Conservation (phyloP, 2,888 invertebrate species). For the Mylabris sibirica region DNA sequence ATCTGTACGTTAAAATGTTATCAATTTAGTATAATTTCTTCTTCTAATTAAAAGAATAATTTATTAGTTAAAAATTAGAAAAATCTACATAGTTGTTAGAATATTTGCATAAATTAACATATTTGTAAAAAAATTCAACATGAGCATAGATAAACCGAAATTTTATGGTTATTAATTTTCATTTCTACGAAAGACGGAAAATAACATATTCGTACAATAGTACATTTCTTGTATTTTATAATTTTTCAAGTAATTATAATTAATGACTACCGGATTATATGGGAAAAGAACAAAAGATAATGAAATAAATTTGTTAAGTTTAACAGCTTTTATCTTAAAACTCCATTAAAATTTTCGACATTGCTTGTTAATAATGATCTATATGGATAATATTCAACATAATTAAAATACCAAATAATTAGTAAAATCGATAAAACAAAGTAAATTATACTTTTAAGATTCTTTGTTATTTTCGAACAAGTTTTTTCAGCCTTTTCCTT, state of each 20-base stretch:
- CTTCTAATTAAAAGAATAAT: background rate
- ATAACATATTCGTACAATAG: background rate
- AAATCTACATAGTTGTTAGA: background rate
- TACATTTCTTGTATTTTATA: background rate
- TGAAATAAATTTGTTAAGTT: background rate
- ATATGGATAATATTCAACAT: background rate
- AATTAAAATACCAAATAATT: slow-evolving; percentile 7
- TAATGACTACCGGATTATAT: background rate
- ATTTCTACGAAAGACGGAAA: background rate
- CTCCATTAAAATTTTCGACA: slow-evolving; percentile 4
- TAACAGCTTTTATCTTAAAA: background rate
- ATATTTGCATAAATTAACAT: background rate
- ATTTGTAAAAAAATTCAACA: background rate
- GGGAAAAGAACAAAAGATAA: background rate
- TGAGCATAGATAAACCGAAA: background rate
- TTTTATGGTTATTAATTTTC: background rate
- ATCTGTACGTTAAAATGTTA: background rate
- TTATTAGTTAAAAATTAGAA: background rate
- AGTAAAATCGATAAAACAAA: slow-evolving; percentile 10
- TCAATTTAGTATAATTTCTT: background rate
- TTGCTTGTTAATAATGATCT: background rate
- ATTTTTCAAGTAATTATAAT: background rate
- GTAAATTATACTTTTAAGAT: background rate
- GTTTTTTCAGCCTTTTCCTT: background rate
- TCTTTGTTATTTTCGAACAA: background rate